These are phyloP conservation scores for Metopia argyrocephala DNA, from an alignment of 2,888 invertebrate genomes.

Conservation along the genomic window DNA sequence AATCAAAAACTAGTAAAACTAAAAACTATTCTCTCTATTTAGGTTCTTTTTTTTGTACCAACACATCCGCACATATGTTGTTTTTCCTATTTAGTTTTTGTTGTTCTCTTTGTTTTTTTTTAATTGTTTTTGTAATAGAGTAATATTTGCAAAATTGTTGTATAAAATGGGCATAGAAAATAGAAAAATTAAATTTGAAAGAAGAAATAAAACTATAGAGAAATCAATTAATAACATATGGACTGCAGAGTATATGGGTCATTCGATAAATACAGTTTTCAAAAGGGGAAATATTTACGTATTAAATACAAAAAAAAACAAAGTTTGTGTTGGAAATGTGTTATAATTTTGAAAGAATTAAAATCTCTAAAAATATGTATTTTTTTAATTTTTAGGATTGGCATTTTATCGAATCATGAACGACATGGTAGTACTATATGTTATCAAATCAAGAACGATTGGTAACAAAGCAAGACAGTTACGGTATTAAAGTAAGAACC, in stretches of 20 bases:
- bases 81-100: neutral
- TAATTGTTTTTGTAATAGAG: neutral
- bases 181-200: neutral
- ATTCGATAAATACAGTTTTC: neutral
- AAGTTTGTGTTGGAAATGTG: no score
- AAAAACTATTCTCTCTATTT: neutral
- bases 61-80: neutral
- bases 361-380: no score
- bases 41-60: neutral
- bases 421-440: no score
- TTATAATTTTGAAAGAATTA: no score
- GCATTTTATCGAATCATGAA: no score
- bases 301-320: no score
- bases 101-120: neutral
- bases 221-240: slow-evolving; percentile 15
- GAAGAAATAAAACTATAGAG: neutral
- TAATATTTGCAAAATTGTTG: neutral
- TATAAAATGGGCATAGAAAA: neutral
- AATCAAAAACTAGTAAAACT: neutral
- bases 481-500: no score
- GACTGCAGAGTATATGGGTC: neutral
- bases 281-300: no score
- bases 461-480: no score
- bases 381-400: no score
- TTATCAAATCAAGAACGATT: no score